A percentile compares a stretch with the other conserved stretches of the same genome.
Conservation (phyloP, 2,113 vertebrate genomes). For the Heptranchias perlo region DNA sequence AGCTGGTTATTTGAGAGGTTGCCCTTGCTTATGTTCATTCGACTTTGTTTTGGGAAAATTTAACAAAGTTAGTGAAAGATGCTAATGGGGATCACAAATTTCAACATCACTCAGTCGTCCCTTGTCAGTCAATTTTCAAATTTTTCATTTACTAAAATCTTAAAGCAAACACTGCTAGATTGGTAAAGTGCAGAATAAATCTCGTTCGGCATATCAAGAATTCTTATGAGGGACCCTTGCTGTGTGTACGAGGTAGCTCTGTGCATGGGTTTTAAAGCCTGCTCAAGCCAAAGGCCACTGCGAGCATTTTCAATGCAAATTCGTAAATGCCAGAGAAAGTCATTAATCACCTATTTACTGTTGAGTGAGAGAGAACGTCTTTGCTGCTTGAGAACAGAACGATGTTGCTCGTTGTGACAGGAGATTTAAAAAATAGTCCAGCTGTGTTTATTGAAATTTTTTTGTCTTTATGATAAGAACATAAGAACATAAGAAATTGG, state of each 20-base stretch:
- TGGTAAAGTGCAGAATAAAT: conserved; percentile 39
- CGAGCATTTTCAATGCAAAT: not conserved
- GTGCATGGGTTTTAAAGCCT: not conserved
- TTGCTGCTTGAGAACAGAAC: conserved; percentile 10
- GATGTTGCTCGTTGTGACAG: conserved; percentile 20
- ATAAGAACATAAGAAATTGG: too few relatives aligned
- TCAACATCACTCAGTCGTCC: not conserved
- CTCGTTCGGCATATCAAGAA: not conserved
- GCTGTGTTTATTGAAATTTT: conserved; percentile 26
- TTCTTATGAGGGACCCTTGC: conserved; percentile 38
- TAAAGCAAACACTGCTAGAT: conserved; percentile 37
- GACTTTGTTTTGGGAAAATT: not conserved
- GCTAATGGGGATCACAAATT: not conserved
- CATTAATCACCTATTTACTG: conserved; percentile 23
- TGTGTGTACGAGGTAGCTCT: not conserved
- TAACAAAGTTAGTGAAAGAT: not conserved
- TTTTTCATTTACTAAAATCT: conserved; percentile 38
- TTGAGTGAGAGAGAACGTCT: conserved; percentile 10
- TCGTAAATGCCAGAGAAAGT: not conserved
- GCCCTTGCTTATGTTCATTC: not conserved
- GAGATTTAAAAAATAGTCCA: conserved; percentile 15
- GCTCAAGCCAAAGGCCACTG: not conserved
- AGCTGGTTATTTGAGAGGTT: not conserved
- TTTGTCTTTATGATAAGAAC: conserved; percentile 26
- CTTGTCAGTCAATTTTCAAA: conserved; percentile 39